phyloP scores from a whole-genome alignment of 1,140 invertebrate species.

The Drosophila subpulchrella region DNA sequence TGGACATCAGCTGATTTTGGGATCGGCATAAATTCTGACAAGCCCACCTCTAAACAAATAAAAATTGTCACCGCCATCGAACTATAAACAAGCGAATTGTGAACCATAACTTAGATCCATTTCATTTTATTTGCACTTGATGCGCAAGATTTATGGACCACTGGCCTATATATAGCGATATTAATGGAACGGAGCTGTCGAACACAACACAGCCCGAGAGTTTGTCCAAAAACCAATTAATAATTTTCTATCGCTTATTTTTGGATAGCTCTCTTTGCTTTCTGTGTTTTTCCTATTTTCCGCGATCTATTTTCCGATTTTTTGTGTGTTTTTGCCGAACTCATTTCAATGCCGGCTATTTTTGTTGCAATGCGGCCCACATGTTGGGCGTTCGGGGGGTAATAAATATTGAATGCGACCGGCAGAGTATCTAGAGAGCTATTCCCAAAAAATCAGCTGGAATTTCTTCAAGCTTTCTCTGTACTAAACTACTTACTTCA shows the following conservation, averaged over 20 bases:
- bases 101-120: constrained; percentile 32
- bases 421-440: constrained; percentile 6
- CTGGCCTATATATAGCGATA: constrained; percentile 31
- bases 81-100: constrained; percentile 17
- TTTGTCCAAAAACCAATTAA: constrained; percentile 79
- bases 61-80: constrained; percentile 43
- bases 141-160: constrained; percentile 37
- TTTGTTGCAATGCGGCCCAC: constrained; percentile 46
- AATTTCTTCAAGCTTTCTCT: not conserved
- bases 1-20: constrained; percentile 23
- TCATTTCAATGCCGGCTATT: constrained; percentile 76
- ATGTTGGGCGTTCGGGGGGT: constrained; percentile 49
- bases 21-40: constrained; percentile 16
- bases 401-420: constrained; percentile 48
- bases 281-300: constrained; percentile 18
- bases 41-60: constrained; percentile 26
- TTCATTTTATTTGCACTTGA: constrained; percentile 38
- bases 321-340: constrained; percentile 46
- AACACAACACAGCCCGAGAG: constrained; percentile 39
- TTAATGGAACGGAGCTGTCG: constrained; percentile 54
- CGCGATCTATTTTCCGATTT: constrained; percentile 22
- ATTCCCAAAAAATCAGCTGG: constrained; percentile 13
- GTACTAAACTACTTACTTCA: constrained; percentile 47
- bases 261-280: constrained; percentile 34
- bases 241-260: constrained; percentile 63